Conservation (phyloP, 2,888 invertebrate genomes). For the Parnassius mnemosyne region DNA sequence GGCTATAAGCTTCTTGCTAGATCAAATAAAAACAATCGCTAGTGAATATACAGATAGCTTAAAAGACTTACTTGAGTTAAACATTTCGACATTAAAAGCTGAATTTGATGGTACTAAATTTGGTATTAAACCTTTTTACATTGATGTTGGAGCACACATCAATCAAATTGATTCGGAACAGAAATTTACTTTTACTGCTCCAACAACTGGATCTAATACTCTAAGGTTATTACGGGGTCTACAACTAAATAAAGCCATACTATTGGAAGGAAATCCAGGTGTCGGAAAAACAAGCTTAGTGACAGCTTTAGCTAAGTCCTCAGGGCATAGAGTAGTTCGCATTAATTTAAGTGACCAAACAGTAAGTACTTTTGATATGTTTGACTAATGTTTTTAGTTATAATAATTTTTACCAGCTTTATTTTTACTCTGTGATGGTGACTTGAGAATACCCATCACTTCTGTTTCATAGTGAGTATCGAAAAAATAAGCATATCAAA, state of each 20-base stretch:
- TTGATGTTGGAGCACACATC: constrained; percentile 73
- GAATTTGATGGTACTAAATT: constrained; percentile 72
- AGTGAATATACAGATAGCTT: constrained; percentile 55
- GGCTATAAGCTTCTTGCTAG: constrained; percentile 79
- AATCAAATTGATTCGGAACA: constrained; percentile 43
- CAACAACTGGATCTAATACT: constrained; percentile 90
- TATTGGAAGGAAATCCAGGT: constrained; percentile 98
- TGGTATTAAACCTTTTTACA: constrained; percentile 90
- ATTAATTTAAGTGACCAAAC: constrained; percentile 99
- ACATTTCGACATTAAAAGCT: constrained; percentile 53
- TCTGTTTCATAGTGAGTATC: too few species aligned
- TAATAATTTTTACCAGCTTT: too few species aligned
- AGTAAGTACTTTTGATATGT: constrained; percentile 70
- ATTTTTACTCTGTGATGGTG: too few species aligned
- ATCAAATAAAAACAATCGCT: constrained; percentile 72
- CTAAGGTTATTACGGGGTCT: constrained; percentile 92
- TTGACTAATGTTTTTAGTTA: too few species aligned
- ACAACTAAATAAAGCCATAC: constrained; percentile 93
- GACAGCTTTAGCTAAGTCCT: constrained; percentile 90
- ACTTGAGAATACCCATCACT: too few species aligned
- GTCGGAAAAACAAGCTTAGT: constrained; percentile 99
- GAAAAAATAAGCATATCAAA: too few species aligned
- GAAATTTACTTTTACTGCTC: constrained; percentile 87
- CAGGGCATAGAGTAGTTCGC: constrained; percentile 91
- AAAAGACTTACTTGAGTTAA: constrained; percentile 54